These are phyloP conservation scores for Neosilurus mollespiculum DNA, from an alignment of 2,797 vertebrate species.

Conservation along the genomic window DNA sequence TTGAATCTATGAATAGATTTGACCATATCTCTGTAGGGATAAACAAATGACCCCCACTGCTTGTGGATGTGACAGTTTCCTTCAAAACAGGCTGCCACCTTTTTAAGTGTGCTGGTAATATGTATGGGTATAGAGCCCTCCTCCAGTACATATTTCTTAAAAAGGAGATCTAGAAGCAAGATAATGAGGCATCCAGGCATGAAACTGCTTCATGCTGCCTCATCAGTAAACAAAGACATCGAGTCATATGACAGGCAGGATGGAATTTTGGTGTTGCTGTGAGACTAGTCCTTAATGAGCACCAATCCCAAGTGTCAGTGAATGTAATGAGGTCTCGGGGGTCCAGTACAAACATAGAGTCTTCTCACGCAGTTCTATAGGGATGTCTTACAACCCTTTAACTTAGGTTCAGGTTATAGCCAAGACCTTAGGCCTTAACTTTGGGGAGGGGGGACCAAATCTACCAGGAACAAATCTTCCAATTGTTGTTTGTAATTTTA, in stretches of 20 bases:
- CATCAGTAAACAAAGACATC: constrained; percentile 41
- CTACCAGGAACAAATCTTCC: too few species aligned
- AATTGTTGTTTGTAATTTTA: too few species aligned
- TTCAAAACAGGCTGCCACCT: background rate
- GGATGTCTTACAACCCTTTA: constrained; percentile 17
- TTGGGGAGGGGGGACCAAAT: too few species aligned
- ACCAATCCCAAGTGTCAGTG: constrained; percentile 51
- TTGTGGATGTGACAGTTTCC: background rate
- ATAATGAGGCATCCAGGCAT: constrained; percentile 43
- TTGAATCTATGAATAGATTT: constrained; percentile 27
- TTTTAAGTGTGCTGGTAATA: constrained; percentile 14
- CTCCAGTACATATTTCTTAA: constrained; percentile 17
- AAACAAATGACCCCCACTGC: background rate
- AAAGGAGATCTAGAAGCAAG: constrained; percentile 32
- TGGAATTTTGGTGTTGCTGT: constrained; percentile 18
- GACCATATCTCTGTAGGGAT: background rate
- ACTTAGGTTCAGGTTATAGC: background rate
- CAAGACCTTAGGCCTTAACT: background rate
- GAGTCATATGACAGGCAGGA: constrained; percentile 46
- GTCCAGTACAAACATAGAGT: constrained; percentile 29
- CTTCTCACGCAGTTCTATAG: constrained; percentile 6
- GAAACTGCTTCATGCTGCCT: constrained; percentile 40
- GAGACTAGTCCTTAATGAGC: constrained; percentile 47
- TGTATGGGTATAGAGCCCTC: constrained; percentile 17
- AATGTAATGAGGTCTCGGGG: constrained; percentile 53